Base-by-base conservation (phyloP, 2,888 invertebrate species). In the Oxycera nigricornis region DNA sequence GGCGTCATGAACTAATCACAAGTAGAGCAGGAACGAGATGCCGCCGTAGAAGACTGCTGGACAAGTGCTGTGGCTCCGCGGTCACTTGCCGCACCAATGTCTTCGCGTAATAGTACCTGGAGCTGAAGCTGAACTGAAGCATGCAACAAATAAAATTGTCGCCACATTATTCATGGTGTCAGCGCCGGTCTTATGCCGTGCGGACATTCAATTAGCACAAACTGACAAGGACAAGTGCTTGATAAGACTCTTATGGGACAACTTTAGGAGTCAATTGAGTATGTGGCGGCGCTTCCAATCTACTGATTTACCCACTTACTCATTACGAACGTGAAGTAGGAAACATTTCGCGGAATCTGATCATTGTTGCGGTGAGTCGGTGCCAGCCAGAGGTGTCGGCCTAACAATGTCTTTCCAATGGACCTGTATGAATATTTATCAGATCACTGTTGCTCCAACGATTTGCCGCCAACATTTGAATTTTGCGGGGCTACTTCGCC, bases 121-220 rank as follows among this genome's bases (percentile, higher is more conserved):
- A 14, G 46, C 46, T n/a, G n/a, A n/a, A n/a, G n/a, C n/a, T n/a
- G n/a, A n/a, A n/a, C 46, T 22, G 65, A 20, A 52, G 50, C 20
- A 52, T 30, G 70, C 55, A 70, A 70, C 70, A 70, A 70, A 70
- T 70, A 52, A 70, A 70, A 70, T 52, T 70, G 70, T 70, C 70
- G 70, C 70, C 70, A 70, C 70, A 70, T 70, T 70, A 70, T 70
- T 70, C 70, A 70, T 70, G 70, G 46, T 70, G 70, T 70, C 70
- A 70, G 70, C 55, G 70, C 26, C 35, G 31, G 70, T 55, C 70
- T 35, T 67, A 31, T 70, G 52, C 35, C 17, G 70, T 52, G 70
- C 55, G 55, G 70, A 70, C 52, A 70, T 55, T 70, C 70, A 70
- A 70, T 70, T 70, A 70, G 70, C 70, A 31, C 70, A 70, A 70